Base-by-base conservation (phyloP, 2,888 invertebrate species). In the Caenorhabditis zanzibari region DNA sequence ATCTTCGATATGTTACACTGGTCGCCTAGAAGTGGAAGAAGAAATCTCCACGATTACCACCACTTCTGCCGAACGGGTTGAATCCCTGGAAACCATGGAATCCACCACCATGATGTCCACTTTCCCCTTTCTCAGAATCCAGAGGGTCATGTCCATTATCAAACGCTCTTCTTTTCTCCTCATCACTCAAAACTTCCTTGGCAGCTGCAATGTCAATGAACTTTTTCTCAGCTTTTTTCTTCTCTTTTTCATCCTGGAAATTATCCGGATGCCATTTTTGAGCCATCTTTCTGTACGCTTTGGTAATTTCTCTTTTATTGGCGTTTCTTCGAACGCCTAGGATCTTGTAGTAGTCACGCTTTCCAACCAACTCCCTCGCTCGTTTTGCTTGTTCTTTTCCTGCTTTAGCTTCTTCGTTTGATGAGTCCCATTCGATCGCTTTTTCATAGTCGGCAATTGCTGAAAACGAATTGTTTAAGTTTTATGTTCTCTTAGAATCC, bases 191-290 rank as follows among this genome's bases (percentile, higher is more conserved):
- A 19, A 97, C 97, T 94, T 99, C 99, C 93, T 99, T 99, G 73
- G 99, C 99, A 49, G 98, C 96, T 2, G 98, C 99, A 91, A 99
- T 96, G 93, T 99, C 98, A 86, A 99, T 97, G 93, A 99, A 99
- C 94, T 96, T 97, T 93, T 97, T 97, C 93, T 99, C 96, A 0
- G 99, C 99, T 63, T 95, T 94, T 92, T 87, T 86, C 72, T 87
- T 88, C 32, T 94, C 93, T 93, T 96, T 96, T 85, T 96, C 96
- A 71, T 94, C 95, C 71, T 94, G 95, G 93, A 95, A 98, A 93
- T 96, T 97, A 93, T 99, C 99, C 0, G 99, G 99, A 94, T 99
- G 99, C 98, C 98, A 99, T 93, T 97, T 96, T 93, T 97, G 96
- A n/a, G 99, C 99, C 73, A 96, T 95, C 94, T 96, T 97, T 88